Evolutionary conservation across 1,140 invertebrate genomes (phyloP).

Genomic region (Limonius californicus): DNA sequence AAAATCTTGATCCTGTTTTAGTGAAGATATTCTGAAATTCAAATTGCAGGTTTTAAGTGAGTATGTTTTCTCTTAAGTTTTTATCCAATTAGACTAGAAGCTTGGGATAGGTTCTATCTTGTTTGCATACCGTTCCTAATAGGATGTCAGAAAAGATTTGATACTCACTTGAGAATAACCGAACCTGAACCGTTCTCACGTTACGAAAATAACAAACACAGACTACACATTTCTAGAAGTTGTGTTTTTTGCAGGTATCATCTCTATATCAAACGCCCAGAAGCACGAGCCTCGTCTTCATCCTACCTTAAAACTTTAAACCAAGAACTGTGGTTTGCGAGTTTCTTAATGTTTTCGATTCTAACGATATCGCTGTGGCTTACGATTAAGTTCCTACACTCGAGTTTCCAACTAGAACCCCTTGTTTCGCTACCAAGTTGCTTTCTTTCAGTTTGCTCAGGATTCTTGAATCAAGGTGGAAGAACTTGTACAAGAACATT

Average conservation of each 20-base stretch:
- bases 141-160: no score
- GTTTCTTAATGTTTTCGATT: conserved; percentile 26
- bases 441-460: conserved; percentile 33
- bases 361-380: conserved; percentile 31
- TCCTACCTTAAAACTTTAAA: conserved; percentile 34
- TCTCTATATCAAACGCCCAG: conserved; percentile 34
- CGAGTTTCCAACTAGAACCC: conserved; percentile 18
- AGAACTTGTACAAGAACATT: conserved; percentile 3
- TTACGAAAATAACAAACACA: not conserved
- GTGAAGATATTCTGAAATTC: no score
- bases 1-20: no score
- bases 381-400: conserved; percentile 19
- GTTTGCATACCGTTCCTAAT: no score
- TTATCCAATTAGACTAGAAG: no score
- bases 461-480: conserved; percentile 42
- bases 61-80: no score
- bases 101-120: no score
- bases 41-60: no score
- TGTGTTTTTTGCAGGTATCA: conserved; percentile 31
- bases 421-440: conserved; percentile 34
- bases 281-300: conserved; percentile 25
- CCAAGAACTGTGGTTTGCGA: conserved; percentile 29
- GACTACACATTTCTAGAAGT: not conserved
- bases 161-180: no score
- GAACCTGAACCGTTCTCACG: no score